Conservation (phyloP, 2,113 vertebrate species). For the Silurus glanis region DNA sequence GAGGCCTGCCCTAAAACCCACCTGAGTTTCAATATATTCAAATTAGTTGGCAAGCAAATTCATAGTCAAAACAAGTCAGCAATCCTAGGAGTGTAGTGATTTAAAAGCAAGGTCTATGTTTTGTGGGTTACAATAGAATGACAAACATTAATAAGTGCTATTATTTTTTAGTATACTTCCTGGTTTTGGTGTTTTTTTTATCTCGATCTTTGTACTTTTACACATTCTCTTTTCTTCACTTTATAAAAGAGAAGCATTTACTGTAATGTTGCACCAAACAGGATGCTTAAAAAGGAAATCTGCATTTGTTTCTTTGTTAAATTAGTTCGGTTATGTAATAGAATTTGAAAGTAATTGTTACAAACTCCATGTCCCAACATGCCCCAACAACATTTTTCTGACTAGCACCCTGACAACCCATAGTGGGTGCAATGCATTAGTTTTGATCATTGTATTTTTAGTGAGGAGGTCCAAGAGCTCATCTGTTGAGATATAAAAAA, state of each 20-base stretch:
- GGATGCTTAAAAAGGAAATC: conserved; percentile 22
- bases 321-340: neutral
- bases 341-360: neutral
- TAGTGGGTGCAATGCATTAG: neutral
- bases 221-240: neutral
- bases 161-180: neutral
- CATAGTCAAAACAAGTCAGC: conserved; percentile 35
- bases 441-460: neutral
- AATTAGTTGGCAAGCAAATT: conserved; percentile 50
- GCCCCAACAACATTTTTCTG: neutral
- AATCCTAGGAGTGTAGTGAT: conserved; percentile 7
- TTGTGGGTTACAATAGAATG: neutral
- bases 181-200: neutral
- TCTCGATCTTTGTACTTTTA: neutral
- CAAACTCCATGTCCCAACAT: too few relatives aligned
- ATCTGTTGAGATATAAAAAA: neutral
- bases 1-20: conserved; percentile 10
- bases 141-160: neutral
- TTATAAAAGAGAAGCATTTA: neutral
- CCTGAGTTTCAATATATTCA: conserved; percentile 49
- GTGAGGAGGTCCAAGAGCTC: neutral
- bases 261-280: neutral
- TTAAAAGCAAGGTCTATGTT: conserved; percentile 18
- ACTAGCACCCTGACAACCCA: neutral
- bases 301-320: neutral